Percentiles rank a stretch among this genome's conserved stretches.
phyloP scores from a whole-genome alignment of 2,113 vertebrate species.

The Oryzias celebensis region DNA sequence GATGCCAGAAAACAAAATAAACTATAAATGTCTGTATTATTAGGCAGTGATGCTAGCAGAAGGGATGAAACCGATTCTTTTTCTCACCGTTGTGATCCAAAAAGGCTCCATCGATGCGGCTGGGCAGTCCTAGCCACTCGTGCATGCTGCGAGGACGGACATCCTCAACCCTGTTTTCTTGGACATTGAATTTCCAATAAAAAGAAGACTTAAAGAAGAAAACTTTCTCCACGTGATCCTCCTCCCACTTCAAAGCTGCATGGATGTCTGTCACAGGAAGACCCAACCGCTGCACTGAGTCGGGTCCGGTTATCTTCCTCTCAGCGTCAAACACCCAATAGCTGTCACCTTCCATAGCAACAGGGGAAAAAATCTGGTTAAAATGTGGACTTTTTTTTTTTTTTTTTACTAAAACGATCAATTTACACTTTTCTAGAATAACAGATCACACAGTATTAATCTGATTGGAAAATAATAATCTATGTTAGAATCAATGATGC shows the following conservation, averaged over 20 bases:
- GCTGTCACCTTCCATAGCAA: conserved; percentile 68
- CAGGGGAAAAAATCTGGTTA: neutral
- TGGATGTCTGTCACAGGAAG: conserved; percentile 77
- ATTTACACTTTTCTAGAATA: no score
- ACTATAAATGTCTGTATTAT: neutral
- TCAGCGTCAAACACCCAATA: conserved; percentile 88
- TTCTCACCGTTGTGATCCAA: conserved; percentile 81
- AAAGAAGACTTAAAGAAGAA: conserved; percentile 82
- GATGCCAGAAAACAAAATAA: conserved; percentile 12
- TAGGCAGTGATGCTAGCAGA: neutral
- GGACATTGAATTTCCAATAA: conserved; percentile 84
- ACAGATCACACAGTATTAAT: no score
- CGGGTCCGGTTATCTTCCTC: conserved; percentile 81
- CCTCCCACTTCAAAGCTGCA: conserved; percentile 85
- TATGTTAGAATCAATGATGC: no score
- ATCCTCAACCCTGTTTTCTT: conserved; percentile 74
- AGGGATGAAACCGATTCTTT: neutral
- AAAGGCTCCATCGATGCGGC: conserved; percentile 81
- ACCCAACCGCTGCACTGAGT: conserved; percentile 75
- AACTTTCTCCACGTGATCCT: conserved; percentile 76
- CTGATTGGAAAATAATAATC: no score
- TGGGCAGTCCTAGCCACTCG: conserved; percentile 82
- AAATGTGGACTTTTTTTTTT: neutral
- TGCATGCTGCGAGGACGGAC: conserved; percentile 75
- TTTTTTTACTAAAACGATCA: no score